Evolutionary conservation across 1,140 invertebrate species (phyloP), one percentile per base, ranked within the genome.

Genomic region (Heterodera schachtii): DNA sequence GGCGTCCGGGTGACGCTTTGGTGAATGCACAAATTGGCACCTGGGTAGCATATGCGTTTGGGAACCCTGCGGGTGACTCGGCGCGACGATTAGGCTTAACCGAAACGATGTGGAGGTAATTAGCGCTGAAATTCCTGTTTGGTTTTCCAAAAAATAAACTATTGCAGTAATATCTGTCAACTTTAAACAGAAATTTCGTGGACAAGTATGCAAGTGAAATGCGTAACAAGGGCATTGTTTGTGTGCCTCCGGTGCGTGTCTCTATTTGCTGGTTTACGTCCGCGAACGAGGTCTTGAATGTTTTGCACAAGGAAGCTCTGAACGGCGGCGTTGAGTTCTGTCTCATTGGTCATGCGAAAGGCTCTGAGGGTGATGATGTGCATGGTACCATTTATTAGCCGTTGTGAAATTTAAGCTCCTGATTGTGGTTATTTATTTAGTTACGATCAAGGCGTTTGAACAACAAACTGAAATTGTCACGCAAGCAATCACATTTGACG

Each of bases 31-130:
- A 31, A 3, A 64, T 57, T 44, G n/a, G n/a, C n/a, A 49, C 19
- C n/a, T 76, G 75, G 75, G 75, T 76, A 41, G 75, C 75, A 7
- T 76, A 64, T 41, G 75, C 75, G 8, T 66, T 76, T 76, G 43
- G 6, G 43, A 19, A 11, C 4, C 57, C 13, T 64, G 57, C 3
- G 0, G 4, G 57, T 19, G 57, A 64, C 19, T 64, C 57, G 11
- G 57, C 5, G 57, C 57, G 57, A 5, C 57, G 57, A 19, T 19
- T 5, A 5, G 16, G 16, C 1, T 64, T 64, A 2, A 64, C 5
- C 57, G 57, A 64, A 64, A 19, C 5, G 2, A 19, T 2, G 13
- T 64, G 57, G 57, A 64, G 11, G 57, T 64, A 19, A 64, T 31
- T 31, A 31, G 31, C 31, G 57, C 19, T 64, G 57, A 64, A 64